Percentiles rank a stretch among this genome's conserved stretches.
phyloP scores from a whole-genome alignment of 1,140 invertebrate species.

The Drosophila nikananu region DNA sequence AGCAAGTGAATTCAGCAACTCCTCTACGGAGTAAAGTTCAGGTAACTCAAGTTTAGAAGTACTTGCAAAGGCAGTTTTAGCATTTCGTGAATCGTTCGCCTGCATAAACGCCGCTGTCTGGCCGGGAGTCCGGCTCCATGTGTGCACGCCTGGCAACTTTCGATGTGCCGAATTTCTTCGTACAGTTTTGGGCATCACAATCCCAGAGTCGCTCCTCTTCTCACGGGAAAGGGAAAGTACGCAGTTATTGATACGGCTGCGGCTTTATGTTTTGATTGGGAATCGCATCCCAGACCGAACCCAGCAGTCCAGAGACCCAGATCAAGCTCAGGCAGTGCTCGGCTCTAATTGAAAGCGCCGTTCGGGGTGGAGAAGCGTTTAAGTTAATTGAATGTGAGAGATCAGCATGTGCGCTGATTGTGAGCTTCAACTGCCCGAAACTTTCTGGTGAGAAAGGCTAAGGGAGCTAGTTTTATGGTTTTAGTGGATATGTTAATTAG shows the following conservation, averaged over 20 bases:
- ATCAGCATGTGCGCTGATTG: constrained; percentile 40
- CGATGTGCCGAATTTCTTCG: constrained; percentile 81
- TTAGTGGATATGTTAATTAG: not conserved
- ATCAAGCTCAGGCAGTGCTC: constrained; percentile 21
- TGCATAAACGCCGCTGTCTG: constrained; percentile 6
- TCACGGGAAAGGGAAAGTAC: constrained; percentile 80
- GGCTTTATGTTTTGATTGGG: constrained; percentile 47
- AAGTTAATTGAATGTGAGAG: constrained; percentile 62
- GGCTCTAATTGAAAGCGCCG: constrained; percentile 69
- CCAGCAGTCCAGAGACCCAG: not conserved
- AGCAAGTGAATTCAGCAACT: too few species aligned
- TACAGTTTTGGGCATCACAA: constrained; percentile 62
- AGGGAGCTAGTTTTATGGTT: not conserved
- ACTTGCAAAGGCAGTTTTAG: not conserved
- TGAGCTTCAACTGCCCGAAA: not conserved
- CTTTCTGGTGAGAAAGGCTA: constrained; percentile 2
- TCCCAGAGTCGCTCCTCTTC: constrained; percentile 27
- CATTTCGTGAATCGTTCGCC: not conserved
- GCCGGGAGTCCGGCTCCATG: constrained; percentile 11
- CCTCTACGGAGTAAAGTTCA: too few species aligned
- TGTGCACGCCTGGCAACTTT: constrained; percentile 63
- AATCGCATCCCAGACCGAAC: constrained; percentile 14
- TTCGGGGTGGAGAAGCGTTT: constrained; percentile 63
- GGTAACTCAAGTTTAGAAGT: not conserved
- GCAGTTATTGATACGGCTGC: constrained; percentile 74